These are phyloP conservation scores for Asobara japonica DNA, from an alignment of 1,140 invertebrate genomes.

Conservation along the genomic window DNA sequence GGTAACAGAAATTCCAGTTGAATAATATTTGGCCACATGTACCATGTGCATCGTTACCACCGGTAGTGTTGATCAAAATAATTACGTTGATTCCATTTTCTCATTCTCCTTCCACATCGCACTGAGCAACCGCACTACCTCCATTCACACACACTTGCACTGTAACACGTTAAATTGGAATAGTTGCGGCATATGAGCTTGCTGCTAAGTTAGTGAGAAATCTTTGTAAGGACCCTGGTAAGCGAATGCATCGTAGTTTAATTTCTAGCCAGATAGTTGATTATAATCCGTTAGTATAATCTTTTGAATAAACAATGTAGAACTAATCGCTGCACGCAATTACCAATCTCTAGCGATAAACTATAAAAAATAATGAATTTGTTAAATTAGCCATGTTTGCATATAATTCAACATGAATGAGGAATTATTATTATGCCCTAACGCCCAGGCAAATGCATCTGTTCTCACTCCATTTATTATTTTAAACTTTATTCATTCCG, in stretches of 20 bases:
- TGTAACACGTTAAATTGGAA: constrained; percentile 21
- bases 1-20: constrained; percentile 23
- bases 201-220: background rate
- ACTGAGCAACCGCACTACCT: background rate
- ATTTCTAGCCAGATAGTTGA: background rate
- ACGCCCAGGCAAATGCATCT: background rate
- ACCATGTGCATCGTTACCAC: constrained; percentile 30
- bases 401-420: background rate
- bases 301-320: constrained; percentile 5
- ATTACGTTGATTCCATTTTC: constrained; percentile 29
- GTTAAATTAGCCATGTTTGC: background rate
- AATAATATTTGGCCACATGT: constrained; percentile 35
- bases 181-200: background rate
- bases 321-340: background rate
- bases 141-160: background rate
- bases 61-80: constrained; percentile 42
- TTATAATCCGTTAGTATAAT: constrained; percentile 6
- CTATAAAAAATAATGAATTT: constrained; percentile 5
- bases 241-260: background rate
- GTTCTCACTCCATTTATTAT: constrained; percentile 11
- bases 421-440: no score
- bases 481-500: background rate
- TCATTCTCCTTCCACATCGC: constrained; percentile 7
- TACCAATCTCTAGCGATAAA: background rate
- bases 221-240: background rate